Conservation (phyloP, 2,113 vertebrate species). For the Corythornis madagascariensis region DNA sequence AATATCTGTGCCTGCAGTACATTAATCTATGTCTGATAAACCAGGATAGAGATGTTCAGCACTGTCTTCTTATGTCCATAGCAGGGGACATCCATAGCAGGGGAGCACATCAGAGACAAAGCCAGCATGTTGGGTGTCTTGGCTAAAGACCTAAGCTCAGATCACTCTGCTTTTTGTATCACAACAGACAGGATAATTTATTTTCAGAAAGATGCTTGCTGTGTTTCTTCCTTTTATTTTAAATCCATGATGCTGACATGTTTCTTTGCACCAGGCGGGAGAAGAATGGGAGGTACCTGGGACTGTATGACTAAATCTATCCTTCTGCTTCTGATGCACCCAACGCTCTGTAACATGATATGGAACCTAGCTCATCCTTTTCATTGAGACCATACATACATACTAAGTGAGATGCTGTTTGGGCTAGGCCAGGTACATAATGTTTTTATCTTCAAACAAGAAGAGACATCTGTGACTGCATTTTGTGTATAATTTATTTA, state of each 20-base stretch:
- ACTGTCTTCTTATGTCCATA: rapidly evolving
- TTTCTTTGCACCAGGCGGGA: not conserved
- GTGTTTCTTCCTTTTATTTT: not conserved
- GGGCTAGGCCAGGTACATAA: not conserved
- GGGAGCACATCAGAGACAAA: rapidly evolving
- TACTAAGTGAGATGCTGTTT: not conserved
- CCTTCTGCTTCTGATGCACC: not conserved
- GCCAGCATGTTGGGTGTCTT: rapidly evolving
- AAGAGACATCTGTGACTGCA: not conserved
- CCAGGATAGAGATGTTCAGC: not conserved
- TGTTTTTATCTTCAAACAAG: not conserved
- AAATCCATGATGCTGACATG: not conserved
- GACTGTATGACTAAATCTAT: not conserved
- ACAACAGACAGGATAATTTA: rapidly evolving
- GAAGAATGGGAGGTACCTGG: not conserved
- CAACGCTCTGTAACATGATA: rapidly evolving
- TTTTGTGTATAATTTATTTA: not conserved
- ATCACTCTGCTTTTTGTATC: not conserved
- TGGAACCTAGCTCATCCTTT: not conserved
- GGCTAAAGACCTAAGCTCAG: not conserved
- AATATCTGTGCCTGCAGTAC: rapidly evolving
- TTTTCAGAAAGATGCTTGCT: not conserved
- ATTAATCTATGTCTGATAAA: rapidly evolving
- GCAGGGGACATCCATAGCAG: rapidly evolving
- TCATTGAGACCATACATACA: rapidly evolving